A percentile compares a stretch with the other conserved stretches of the same genome.
phyloP scores from a whole-genome alignment of 2,888 invertebrate species.

The Melolontha melolontha region DNA sequence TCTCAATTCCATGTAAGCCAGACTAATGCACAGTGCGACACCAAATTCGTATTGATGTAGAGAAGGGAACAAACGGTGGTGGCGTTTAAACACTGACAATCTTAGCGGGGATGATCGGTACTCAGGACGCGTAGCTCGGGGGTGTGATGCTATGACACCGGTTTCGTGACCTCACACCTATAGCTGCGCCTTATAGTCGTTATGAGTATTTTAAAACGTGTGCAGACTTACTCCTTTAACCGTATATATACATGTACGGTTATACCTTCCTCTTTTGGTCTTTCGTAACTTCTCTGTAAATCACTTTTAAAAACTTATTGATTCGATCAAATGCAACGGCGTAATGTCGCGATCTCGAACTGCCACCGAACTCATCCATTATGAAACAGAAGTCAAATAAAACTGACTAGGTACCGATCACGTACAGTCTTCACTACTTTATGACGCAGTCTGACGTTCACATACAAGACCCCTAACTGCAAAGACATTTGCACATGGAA shows the following conservation, averaged over 20 bases:
- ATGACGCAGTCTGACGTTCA: slow-evolving; percentile 8
- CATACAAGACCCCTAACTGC: slow-evolving; percentile 6
- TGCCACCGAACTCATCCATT: slow-evolving; percentile 22
- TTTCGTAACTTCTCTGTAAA: slow-evolving; percentile 20
- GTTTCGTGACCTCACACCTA: slow-evolving; percentile 49
- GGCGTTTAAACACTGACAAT: slow-evolving; percentile 45
- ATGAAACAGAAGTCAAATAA: slow-evolving; percentile 33
- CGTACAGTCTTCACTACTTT: slow-evolving; percentile 24
- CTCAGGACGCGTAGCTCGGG: slow-evolving; percentile 47
- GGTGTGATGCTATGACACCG: slow-evolving; percentile 49
- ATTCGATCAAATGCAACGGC: slow-evolving; percentile 24
- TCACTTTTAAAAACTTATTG: slow-evolving; percentile 32
- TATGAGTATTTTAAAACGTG: slow-evolving; percentile 51
- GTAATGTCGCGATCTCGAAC: slow-evolving; percentile 20
- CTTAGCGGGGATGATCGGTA: slow-evolving; percentile 47
- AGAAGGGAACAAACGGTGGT: not conserved
- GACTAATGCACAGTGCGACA: slow-evolving; percentile 37
- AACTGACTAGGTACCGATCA: slow-evolving; percentile 33
- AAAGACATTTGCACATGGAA: no score
- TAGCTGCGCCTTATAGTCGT: slow-evolving; percentile 49
- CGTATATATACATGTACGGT: not conserved
- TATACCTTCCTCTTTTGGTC: not conserved
- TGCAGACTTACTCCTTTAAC: slow-evolving; percentile 29
- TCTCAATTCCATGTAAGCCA: slow-evolving; percentile 44
- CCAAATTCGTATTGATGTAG: slow-evolving; percentile 35